phyloP scores from a whole-genome alignment of 2,113 vertebrate species.

The Beaufortia kweichowensis region DNA sequence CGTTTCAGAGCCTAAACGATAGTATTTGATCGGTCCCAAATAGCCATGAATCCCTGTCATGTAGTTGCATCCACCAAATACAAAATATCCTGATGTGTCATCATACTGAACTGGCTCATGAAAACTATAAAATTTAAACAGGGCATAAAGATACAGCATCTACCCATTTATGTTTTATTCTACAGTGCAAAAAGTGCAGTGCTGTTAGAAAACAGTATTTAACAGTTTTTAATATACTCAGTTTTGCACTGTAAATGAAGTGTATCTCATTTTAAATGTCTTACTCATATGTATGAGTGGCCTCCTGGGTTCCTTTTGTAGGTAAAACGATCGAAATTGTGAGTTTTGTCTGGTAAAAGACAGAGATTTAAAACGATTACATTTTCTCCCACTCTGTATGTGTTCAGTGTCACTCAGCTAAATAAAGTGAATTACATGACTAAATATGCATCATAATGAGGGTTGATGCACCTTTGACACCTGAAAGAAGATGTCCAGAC shows the following conservation, averaged over 20 bases:
- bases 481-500: slow-evolving; percentile 81
- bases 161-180: not conserved
- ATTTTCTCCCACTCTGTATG: not conserved
- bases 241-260: not conserved
- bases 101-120: slow-evolving; percentile 76
- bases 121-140: slow-evolving; percentile 80
- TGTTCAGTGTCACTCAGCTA: too few relatives aligned
- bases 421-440: not conserved
- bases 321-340: slow-evolving; percentile 21
- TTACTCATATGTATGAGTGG: slow-evolving; percentile 44
- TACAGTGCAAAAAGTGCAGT: not conserved
- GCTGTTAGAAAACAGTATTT: not conserved
- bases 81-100: slow-evolving; percentile 88
- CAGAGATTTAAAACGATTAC: not conserved
- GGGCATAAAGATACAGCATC: not conserved
- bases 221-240: not conserved
- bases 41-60: slow-evolving; percentile 79
- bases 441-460: not conserved
- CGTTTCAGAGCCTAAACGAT: slow-evolving; percentile 76
- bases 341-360: slow-evolving; percentile 55
- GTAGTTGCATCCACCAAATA: slow-evolving; percentile 83
- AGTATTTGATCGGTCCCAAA: slow-evolving; percentile 85
- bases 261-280: not conserved
- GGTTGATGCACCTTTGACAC: slow-evolving; percentile 75
- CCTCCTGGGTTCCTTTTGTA: not conserved